Conservation (phyloP, 1,140 invertebrate species). For the Platyura marginata region DNA sequence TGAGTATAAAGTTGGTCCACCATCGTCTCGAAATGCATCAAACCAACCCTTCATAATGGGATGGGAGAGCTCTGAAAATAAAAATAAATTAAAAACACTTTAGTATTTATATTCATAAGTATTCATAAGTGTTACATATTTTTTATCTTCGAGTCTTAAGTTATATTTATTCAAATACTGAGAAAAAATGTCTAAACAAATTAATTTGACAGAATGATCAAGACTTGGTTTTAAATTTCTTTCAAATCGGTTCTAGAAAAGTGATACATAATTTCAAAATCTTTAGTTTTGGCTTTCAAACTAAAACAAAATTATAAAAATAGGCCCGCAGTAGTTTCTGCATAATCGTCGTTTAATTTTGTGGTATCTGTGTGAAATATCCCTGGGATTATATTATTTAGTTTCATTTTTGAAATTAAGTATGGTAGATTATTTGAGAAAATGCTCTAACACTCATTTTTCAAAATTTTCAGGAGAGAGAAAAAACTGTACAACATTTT, state of each 20-base stretch:
- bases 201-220: not conserved
- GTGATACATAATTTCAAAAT: no score
- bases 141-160: not conserved
- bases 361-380: no score
- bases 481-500: no score
- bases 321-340: no score
- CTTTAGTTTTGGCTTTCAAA: no score
- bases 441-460: no score
- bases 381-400: no score
- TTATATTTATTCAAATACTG: not conserved
- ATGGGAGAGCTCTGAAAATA: conserved; percentile 6
- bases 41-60: conserved; percentile 73
- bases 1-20: conserved; percentile 81
- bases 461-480: no score
- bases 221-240: not conserved
- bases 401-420: no score
- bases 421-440: no score
- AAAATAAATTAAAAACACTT: conserved; percentile 2
- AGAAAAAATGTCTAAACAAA: not conserved
- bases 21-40: conserved; percentile 78
- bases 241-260: not conserved
- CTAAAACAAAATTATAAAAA: no score
- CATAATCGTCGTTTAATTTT: no score
- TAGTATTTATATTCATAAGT: not conserved
- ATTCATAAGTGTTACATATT: not conserved